A percentile compares a stretch with the other conserved stretches of the same genome.
phyloP scores from a whole-genome alignment of 2,113 vertebrate genomes.

The Grallaria varia region DNA sequence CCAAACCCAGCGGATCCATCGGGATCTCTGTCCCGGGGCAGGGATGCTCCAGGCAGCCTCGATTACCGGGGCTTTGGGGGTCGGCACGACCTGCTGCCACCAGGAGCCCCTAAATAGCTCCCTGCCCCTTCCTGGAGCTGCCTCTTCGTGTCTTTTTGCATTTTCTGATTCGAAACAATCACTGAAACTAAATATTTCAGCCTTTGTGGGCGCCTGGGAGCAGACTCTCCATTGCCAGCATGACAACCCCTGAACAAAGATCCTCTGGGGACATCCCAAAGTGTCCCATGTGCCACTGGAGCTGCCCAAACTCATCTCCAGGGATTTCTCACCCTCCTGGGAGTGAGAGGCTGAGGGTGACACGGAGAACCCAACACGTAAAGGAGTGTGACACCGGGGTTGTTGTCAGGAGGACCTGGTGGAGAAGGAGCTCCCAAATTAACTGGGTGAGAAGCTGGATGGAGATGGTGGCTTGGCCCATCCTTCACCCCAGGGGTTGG shows the following conservation, averaged over 20 bases:
- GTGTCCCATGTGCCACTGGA: neutral
- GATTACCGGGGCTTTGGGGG: fast-evolving
- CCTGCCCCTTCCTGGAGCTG: neutral
- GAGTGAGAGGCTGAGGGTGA: neutral
- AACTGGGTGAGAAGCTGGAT: neutral
- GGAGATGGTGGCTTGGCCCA: fast-evolving
- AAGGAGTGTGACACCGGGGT: fast-evolving
- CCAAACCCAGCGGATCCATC: neutral
- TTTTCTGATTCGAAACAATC: no score
- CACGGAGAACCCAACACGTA: neutral
- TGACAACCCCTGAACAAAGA: fast-evolving
- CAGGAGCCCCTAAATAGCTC: neutral
- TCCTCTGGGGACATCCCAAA: neutral
- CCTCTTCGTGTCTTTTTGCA: no score
- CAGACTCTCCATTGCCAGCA: fast-evolving
- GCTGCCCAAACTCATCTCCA: neutral
- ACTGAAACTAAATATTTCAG: neutral
- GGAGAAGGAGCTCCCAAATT: neutral
- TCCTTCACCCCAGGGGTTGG: neutral
- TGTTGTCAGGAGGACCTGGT: neutral
- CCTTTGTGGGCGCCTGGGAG: neutral
- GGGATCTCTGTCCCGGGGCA: neutral
- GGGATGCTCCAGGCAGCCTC: neutral
- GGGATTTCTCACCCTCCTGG: neutral
- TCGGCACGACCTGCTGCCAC: neutral